Percentiles rank a stretch among this genome's conserved stretches.
phyloP scores from a whole-genome alignment of 1,140 invertebrate genomes.

The Eufriesea mexicana region DNA sequence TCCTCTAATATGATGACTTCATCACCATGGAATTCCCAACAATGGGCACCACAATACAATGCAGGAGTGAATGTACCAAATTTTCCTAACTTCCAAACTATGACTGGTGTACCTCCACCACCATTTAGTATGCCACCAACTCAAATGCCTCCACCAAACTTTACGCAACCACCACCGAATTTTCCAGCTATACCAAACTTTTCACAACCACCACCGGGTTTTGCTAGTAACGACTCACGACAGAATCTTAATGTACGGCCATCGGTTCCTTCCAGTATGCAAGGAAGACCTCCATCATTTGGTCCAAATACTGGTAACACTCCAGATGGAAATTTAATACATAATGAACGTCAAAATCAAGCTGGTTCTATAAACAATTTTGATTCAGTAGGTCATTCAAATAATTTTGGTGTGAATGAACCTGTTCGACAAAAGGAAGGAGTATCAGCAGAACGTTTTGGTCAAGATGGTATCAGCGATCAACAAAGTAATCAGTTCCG shows the following conservation, averaged over 20 bases:
- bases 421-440: conserved; percentile 14
- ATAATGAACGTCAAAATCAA: conserved; percentile 49
- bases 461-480: conserved; percentile 32
- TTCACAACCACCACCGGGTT: conserved; percentile 65
- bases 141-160: conserved; percentile 65
- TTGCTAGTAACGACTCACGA: conserved; percentile 47
- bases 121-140: conserved; percentile 26
- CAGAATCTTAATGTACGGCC: conserved; percentile 55
- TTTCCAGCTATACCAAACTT: conserved; percentile 61
- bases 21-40: conserved; percentile 74
- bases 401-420: conserved; percentile 16
- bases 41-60: conserved; percentile 78
- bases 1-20: conserved; percentile 64
- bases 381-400: neutral
- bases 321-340: conserved; percentile 38
- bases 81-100: conserved; percentile 45
- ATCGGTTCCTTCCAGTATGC: conserved; percentile 18
- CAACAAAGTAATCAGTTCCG: conserved; percentile 57
- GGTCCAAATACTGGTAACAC: conserved; percentile 8
- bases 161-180: conserved; percentile 71
- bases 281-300: conserved; percentile 47
- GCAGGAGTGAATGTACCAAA: conserved; percentile 57
- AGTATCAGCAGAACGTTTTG: conserved; percentile 34
- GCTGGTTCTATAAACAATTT: conserved; percentile 3
- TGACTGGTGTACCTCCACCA: conserved; percentile 17